Evolutionary conservation across 1,140 invertebrate species (phyloP), one percentile per base, ranked within the genome.

Genomic region (Drosophila kikkawai): DNA sequence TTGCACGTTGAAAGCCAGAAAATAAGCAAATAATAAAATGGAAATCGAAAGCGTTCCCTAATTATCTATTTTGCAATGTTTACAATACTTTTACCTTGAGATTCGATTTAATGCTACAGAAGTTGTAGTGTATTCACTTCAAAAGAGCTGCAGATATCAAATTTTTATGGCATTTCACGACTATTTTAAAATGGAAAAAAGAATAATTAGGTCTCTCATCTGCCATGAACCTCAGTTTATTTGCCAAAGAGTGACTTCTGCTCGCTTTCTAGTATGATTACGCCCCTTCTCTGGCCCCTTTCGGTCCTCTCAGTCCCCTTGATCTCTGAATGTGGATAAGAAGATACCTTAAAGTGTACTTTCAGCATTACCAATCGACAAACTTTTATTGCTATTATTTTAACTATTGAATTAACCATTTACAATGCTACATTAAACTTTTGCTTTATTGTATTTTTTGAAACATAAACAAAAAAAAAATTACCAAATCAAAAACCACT

Each of bases 391-490:
- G 74, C 55, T 83, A 74, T 75, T 67, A 51, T 63, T 79, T 79
- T 60, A 64, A 56, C 75, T 79, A 84, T 79, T 68, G 50, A 90
- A 75, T 68, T 85, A 81, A 75, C 75, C 64, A 91, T 90, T 90
- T 85, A 90, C 79, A 82, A 90, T 85, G 86, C 91, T 91, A 92
- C 91, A 92, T 92, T 91, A 92, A 92, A 92, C 78, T 88, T 92
- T 92, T 92, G 91, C 91, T 92, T 92, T 92, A 92, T 92, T 92
- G 91, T 92, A 92, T 92, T 92, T 91, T 92, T 92, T 92, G 63
- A 87, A 88, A 88, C 91, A 88, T 85, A 91, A 85, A 80, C 75
- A 76, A 87, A 88, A 82, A 71, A 74, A 83, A 86, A 82, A 76
- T 74, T 73, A 59, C 66, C 55, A 87, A 68, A 77, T 67, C 67